Conservation (phyloP, 2,113 vertebrate genomes). For the Hippolais icterina region DNA sequence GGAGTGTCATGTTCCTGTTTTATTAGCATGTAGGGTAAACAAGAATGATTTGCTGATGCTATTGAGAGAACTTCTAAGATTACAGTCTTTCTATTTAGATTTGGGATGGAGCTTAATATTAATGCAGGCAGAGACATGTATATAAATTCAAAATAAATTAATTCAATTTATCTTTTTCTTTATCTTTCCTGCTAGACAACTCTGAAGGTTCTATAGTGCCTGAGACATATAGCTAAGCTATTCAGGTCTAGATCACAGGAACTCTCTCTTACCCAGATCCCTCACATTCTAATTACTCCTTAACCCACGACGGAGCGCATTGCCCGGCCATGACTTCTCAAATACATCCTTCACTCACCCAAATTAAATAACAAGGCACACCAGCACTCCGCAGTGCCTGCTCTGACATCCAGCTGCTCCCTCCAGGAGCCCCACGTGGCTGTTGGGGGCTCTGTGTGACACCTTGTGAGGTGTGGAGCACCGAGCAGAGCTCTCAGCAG, state of each 20-base stretch:
- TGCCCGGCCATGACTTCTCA: neutral
- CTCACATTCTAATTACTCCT: conserved; percentile 19
- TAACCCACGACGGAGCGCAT: neutral
- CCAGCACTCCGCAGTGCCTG: neutral
- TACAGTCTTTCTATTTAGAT: conserved; percentile 57
- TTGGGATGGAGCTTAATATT: conserved; percentile 67
- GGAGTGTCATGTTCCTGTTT: conserved; percentile 67
- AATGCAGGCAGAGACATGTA: conserved; percentile 58
- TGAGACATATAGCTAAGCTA: neutral
- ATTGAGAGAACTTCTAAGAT: conserved; percentile 67
- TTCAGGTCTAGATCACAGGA: conserved; percentile 41
- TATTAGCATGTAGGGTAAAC: conserved; percentile 71
- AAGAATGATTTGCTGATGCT: conserved; percentile 71
- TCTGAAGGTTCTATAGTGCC: conserved; percentile 29
- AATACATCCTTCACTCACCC: neutral
- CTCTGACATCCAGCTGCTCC: neutral
- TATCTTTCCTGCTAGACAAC: conserved; percentile 33
- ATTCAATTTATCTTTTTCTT: conserved; percentile 53
- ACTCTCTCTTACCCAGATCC: neutral
- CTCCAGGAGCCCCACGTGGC: neutral
- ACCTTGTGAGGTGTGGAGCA: neutral
- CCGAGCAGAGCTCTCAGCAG: neutral
- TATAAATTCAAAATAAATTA: conserved; percentile 67
- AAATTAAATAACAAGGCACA: conserved; percentile 6
- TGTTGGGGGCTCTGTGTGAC: neutral